Evolutionary conservation across 2,797 vertebrate species (phyloP), one percentile per base, ranked within the genome.

Genomic region (Acanthiza pusilla): DNA sequence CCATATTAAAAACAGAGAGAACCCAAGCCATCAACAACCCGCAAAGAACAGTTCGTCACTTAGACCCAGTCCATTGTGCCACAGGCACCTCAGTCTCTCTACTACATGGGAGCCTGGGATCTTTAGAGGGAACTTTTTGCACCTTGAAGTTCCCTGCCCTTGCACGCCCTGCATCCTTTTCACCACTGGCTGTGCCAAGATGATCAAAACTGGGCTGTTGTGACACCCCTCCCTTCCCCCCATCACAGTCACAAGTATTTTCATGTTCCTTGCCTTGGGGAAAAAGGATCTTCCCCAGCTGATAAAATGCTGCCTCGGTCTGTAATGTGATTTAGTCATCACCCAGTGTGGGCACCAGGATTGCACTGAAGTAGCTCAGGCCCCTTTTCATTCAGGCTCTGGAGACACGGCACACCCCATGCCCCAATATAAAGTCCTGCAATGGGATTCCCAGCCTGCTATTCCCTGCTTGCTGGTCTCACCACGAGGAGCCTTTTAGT

Each of bases 381-480:
- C 11, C 53, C 16, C 36, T 66, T 60, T 23, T 63, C 27, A 13
- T 58, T 66, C 40, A 73, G 63, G 47, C 16, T 91, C 73, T 53
- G 66, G 47, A 78, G 62, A 45, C 0, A 0, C 4, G 11, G 21
- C 14, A 22, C 11, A 63, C 1, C 4, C 22, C 1, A 0, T 1
- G 13, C 25, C 5, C 6, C 1, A 1, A 45, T 42, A 7, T 13
- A n/a, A 58, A 83, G 55, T 18, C 55, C 63, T 66, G 21, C 16
- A 34, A 38, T 0, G 3, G 57, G 29, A 48, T 86, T 66, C 34
- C 23, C 42, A 57, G 42, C 5, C 42, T 2, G 1, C 27, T 62
- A 2, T 34, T 51, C 43, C n/a, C 29, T 5, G 0, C 8, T 34
- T 70, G 22, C 30, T 5, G 1, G 4, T 54, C 23, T 84, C 29